Evolutionary conservation across 2,888 invertebrate genomes (phyloP).

Genomic region (Rapana venosa): DNA sequence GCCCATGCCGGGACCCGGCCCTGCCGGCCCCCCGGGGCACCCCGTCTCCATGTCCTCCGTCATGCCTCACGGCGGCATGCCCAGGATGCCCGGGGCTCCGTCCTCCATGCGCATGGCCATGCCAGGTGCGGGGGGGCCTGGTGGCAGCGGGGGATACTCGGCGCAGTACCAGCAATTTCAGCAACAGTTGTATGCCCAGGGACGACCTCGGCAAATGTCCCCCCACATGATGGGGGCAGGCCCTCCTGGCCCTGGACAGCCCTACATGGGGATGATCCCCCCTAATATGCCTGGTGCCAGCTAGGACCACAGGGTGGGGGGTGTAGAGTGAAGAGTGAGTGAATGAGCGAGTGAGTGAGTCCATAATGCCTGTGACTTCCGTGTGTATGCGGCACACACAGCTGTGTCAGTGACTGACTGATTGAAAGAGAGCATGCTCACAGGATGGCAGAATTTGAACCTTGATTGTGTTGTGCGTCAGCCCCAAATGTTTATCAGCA

Average conservation of each 20-base stretch:
- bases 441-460: background rate
- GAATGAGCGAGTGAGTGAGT: background rate
- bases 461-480: background rate
- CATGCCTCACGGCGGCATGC: conserved; percentile 54
- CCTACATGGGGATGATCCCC: conserved; percentile 65
- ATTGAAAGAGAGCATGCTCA: background rate
- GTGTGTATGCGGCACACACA: no score
- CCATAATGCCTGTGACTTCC: no score
- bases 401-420: no score
- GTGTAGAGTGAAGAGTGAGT: background rate
- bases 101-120: conserved; percentile 52
- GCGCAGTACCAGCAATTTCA: conserved; percentile 75
- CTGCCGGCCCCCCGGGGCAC: conserved; percentile 45
- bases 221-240: conserved; percentile 65
- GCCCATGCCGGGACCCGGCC: conserved; percentile 64
- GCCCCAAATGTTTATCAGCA: background rate
- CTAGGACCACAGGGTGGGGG: conserved; percentile 19
- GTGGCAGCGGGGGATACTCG: conserved; percentile 46
- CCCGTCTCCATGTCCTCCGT: conserved; percentile 22
- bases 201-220: conserved; percentile 67
- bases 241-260: conserved; percentile 47
- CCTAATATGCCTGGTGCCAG: conserved; percentile 49
- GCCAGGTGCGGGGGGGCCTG: conserved; percentile 33
- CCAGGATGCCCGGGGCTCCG: conserved; percentile 54
- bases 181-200: conserved; percentile 74